phyloP scores from a whole-genome alignment of 2,888 invertebrate genomes.

The Cosmia pyralina region DNA sequence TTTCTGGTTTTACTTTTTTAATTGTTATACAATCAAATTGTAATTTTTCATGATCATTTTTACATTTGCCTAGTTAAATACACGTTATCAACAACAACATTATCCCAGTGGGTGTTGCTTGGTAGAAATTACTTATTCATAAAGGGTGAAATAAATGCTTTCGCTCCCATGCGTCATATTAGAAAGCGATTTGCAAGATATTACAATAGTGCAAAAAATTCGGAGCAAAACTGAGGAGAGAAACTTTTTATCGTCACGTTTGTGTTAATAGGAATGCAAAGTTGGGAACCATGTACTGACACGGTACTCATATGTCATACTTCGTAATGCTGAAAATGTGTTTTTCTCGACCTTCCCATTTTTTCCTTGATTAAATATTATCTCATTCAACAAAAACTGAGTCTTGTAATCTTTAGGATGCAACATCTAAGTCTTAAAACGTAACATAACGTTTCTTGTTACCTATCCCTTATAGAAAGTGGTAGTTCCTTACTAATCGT shows the following conservation, averaged over 20 bases:
- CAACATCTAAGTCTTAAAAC: neutral
- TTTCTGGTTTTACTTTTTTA: conserved; percentile 23
- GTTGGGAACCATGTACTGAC: conserved; percentile 26
- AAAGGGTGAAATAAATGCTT: conserved; percentile 32
- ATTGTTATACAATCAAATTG: neutral
- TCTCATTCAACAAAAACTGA: conserved; percentile 13
- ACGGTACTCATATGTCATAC: conserved; percentile 5
- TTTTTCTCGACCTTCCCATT: neutral
- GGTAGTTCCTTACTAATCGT: conserved; percentile 4
- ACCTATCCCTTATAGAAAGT: neutral
- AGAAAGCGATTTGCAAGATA: conserved; percentile 49
- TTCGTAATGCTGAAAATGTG: conserved; percentile 16
- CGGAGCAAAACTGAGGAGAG: conserved; percentile 1
- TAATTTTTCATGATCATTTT: conserved; percentile 17
- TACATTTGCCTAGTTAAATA: conserved; percentile 7
- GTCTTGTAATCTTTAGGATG: neutral
- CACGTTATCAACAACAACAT: neutral
- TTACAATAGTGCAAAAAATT: conserved; percentile 31
- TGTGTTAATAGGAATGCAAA: conserved; percentile 35
- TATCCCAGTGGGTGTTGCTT: neutral
- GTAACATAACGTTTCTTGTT: neutral
- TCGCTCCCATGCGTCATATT: conserved; percentile 48
- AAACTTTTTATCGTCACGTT: conserved; percentile 48
- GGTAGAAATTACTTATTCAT: conserved; percentile 22
- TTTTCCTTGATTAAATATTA: conserved; percentile 1